Conservation (phyloP, 2,113 vertebrate species). For the Cottus gobio region DNA sequence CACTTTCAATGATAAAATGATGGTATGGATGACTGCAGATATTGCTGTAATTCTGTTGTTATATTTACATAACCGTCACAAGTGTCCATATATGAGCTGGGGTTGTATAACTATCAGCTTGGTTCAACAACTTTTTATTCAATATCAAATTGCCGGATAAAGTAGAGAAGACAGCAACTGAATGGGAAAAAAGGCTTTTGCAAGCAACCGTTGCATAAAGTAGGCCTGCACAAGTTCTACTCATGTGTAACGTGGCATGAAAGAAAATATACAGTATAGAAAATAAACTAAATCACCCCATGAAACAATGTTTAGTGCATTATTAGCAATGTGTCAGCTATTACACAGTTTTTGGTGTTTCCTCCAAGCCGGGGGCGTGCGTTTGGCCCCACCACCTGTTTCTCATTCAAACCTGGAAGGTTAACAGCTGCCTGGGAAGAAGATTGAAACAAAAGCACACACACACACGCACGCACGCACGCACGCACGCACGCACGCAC, state of each 20-base stretch:
- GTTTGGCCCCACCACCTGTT: constrained; percentile 67
- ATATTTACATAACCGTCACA: constrained; percentile 7
- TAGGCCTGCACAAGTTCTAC: not conserved
- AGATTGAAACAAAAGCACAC: constrained; percentile 34
- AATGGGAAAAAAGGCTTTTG: not conserved
- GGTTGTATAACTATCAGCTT: constrained; percentile 18
- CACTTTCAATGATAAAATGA: not conserved
- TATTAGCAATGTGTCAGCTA: constrained; percentile 62
- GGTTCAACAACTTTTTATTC: constrained; percentile 22
- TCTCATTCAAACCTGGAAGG: constrained; percentile 71
- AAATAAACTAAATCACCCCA: constrained; percentile 29
- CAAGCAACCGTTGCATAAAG: not conserved
- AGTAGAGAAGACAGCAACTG: not conserved
- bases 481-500: not conserved
- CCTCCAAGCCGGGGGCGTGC: constrained; percentile 26
- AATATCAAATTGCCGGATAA: constrained; percentile 23
- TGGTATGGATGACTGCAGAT: not conserved
- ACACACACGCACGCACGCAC: not conserved
- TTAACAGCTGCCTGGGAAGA: constrained; percentile 64
- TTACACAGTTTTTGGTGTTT: constrained; percentile 47
- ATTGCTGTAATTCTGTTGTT: not conserved
- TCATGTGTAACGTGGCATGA: constrained; percentile 15
- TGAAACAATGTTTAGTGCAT: constrained; percentile 29
- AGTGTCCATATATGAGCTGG: not conserved
- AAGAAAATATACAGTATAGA: constrained; percentile 28